Evolutionary conservation across 1,140 invertebrate genomes (phyloP).

Genomic region (Euura lappo): DNA sequence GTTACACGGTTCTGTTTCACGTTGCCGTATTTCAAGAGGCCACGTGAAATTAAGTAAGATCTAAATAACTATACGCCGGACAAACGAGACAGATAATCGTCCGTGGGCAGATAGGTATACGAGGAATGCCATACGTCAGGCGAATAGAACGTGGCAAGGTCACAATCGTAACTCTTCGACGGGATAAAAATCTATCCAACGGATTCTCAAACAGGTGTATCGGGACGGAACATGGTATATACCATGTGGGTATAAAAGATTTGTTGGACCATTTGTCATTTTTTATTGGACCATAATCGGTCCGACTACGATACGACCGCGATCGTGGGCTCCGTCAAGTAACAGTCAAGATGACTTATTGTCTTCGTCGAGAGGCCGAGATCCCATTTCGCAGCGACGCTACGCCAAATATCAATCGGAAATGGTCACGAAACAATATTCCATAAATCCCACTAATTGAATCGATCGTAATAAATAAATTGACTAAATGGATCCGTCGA

Average conservation of each 20-base stretch:
- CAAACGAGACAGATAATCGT: too few species aligned
- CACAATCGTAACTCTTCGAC: not conserved
- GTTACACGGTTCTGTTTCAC: too few species aligned
- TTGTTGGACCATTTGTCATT: constrained; percentile 1
- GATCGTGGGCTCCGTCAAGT: not conserved
- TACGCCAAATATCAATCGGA: not conserved
- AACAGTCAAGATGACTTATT: not conserved
- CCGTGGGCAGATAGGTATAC: not conserved
- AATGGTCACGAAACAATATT: not conserved
- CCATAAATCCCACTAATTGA: too few species aligned
- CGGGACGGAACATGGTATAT: not conserved
- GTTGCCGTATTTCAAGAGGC: too few species aligned
- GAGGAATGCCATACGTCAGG: not conserved
- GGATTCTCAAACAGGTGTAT: constrained; percentile 3
- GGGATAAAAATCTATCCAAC: not conserved
- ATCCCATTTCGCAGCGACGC: not conserved
- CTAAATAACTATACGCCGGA: too few species aligned
- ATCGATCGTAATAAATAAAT: too few species aligned
- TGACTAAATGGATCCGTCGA: too few species aligned
- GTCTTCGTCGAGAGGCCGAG: not conserved
- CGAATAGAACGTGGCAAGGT: not conserved
- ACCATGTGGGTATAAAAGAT: not conserved
- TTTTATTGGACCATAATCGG: not conserved
- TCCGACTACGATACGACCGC: not conserved
- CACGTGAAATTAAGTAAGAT: too few species aligned